A percentile compares a stretch with the other conserved stretches of the same genome.
Conservation (phyloP, 2,113 vertebrate species). For the Rattus norvegicus region GRCr8 NC_086019.1:86306001-86306500, state of each 20-base stretch:
- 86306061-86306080: too few relatives aligned
- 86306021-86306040: too few relatives aligned
- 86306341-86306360: background rate
- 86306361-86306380: too few relatives aligned
- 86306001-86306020: too few relatives aligned
- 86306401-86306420: background rate
- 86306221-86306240: background rate
- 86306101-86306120: too few relatives aligned
- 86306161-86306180: too few relatives aligned
- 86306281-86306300: background rate
- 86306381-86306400: background rate
- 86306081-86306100: too few relatives aligned
- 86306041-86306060: too few relatives aligned
- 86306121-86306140: too few relatives aligned
- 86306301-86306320: background rate
- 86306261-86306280: too few relatives aligned
- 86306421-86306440: background rate
- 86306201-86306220: background rate
- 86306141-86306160: too few relatives aligned
- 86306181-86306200: too few relatives aligned
- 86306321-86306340: background rate
- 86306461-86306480: background rate
- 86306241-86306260: background rate
- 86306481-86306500: background rate
- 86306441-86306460: background rate